These are phyloP conservation scores for Baronia brevicornis DNA, from an alignment of 2,888 invertebrate species.

Conservation along the genomic window DNA sequence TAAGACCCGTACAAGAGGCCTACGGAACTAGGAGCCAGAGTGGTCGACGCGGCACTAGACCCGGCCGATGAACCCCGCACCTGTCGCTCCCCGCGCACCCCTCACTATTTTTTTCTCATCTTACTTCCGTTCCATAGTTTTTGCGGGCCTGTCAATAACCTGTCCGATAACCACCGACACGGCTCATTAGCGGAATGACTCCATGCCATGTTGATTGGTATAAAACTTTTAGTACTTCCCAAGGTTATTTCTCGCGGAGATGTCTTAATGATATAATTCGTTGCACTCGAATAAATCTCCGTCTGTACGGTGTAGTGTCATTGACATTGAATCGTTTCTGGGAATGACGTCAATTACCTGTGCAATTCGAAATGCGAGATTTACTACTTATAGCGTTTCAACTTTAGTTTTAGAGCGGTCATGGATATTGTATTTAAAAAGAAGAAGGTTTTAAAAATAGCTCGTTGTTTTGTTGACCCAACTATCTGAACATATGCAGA, in stretches of 20 bases:
- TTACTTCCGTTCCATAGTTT: conserved; percentile 65
- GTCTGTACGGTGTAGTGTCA: conserved; percentile 32
- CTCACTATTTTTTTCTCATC: conserved; percentile 57
- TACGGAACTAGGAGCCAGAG: conserved; percentile 12
- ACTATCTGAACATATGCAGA: no score
- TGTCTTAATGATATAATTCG: conserved; percentile 37
- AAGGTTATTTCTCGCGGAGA: conserved; percentile 18
- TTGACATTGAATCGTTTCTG: conserved; percentile 30
- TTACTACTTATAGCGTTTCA: no score
- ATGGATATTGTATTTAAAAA: no score
- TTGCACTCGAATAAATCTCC: conserved; percentile 37
- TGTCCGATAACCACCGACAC: conserved; percentile 61
- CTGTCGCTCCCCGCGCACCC: conserved; percentile 57
- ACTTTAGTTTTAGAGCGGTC: no score
- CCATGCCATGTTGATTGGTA: conserved; percentile 40
- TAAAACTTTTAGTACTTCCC: conserved; percentile 37
- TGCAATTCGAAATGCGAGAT: conserved; percentile 7
- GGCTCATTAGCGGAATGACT: conserved; percentile 64
- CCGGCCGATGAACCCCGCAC: conserved; percentile 62
- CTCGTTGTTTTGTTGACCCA: no score
- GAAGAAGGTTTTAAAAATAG: no score
- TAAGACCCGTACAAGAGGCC: conserved; percentile 2
- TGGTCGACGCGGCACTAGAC: conserved; percentile 25
- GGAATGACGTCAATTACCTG: conserved; percentile 19
- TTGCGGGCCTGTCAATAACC: conserved; percentile 64